Evolutionary conservation across 1,140 invertebrate species (phyloP).

Genomic region (Saccostrea cuccullata): DNA sequence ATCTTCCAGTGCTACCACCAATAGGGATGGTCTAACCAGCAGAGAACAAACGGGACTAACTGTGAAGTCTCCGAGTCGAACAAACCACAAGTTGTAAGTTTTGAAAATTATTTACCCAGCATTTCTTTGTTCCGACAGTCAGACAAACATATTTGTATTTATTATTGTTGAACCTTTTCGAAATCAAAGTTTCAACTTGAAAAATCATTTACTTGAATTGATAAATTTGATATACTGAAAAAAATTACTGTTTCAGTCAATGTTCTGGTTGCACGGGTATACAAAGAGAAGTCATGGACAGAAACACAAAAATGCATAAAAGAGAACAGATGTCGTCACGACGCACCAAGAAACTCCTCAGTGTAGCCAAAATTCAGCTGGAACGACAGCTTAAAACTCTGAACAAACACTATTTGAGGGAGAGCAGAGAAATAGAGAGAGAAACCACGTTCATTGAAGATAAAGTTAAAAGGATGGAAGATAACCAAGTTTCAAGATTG

Average conservation of each 20-base stretch:
- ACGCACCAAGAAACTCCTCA: conserved; percentile 37
- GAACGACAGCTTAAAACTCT: background rate
- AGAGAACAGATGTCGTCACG: conserved; percentile 14
- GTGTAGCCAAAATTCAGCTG: conserved; percentile 38
- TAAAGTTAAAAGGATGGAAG: conserved; percentile 29
- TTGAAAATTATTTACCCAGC: too few relatives aligned
- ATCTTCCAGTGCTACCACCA: background rate
- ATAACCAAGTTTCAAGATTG: background rate
- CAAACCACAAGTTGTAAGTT: background rate
- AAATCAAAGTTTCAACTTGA: background rate
- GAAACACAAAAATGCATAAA: conserved; percentile 28
- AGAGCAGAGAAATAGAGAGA: conserved; percentile 22
- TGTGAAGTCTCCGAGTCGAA: background rate
- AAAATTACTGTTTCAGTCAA: background rate
- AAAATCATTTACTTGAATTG: background rate
- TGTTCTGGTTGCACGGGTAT: background rate
- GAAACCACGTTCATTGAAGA: conserved; percentile 37
- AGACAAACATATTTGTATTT: background rate
- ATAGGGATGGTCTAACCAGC: background rate
- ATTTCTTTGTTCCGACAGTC: background rate
- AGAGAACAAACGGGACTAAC: background rate
- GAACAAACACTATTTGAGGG: conserved; percentile 24
- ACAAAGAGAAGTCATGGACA: conserved; percentile 39
- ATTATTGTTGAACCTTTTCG: background rate
- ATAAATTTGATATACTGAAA: background rate